phyloP scores from a whole-genome alignment of 2,797 vertebrate genomes.

The Gymnothorax javanicus region DNA sequence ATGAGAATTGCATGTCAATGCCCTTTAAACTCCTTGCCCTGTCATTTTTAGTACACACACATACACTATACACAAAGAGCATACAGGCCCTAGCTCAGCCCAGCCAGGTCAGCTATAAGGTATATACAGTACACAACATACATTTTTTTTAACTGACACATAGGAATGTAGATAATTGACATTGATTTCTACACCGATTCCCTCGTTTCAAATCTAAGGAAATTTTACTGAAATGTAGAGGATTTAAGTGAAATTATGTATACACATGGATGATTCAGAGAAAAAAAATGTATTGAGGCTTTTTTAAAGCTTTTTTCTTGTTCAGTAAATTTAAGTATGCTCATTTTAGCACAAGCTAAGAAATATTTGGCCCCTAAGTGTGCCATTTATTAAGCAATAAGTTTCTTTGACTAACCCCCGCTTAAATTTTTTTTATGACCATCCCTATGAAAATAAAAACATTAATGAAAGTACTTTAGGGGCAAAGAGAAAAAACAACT shows the following conservation, averaged over 20 bases:
- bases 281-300: not conserved
- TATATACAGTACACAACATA: slow-evolving; percentile 33
- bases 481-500: not conserved
- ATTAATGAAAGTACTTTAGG: not conserved
- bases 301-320: not conserved
- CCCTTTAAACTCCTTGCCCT: slow-evolving; percentile 21
- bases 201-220: not conserved
- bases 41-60: slow-evolving; percentile 27
- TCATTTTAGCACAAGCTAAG: not conserved
- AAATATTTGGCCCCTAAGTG: not conserved
- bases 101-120: slow-evolving; percentile 34
- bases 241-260: not conserved
- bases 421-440: slow-evolving; percentile 1
- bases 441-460: not conserved
- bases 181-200: not conserved
- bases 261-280: not conserved
- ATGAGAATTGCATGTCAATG: slow-evolving; percentile 26
- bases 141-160: slow-evolving; percentile 15
- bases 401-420: not conserved
- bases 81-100: slow-evolving; percentile 24
- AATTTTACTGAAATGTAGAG: not conserved
- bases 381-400: not conserved
- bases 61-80: slow-evolving; percentile 20
- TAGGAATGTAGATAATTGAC: not conserved
- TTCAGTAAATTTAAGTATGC: not conserved